Evolutionary conservation across 2,113 vertebrate species (phyloP), one percentile per base, ranked within the genome.

Genomic region (Xyliphius kryptos): DNA sequence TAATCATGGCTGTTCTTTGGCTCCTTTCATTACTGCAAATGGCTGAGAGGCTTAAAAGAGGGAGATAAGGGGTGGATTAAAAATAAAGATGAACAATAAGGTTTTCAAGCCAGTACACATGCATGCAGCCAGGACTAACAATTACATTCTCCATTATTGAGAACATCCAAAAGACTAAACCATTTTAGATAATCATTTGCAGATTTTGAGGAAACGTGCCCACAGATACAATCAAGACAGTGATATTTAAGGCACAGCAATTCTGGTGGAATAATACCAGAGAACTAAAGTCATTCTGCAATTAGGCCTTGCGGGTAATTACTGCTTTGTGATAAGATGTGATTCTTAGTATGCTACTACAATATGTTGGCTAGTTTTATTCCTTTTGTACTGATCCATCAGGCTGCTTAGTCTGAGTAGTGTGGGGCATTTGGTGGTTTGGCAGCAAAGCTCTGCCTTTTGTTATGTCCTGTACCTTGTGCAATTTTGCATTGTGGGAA

Each of bases 101-200:
- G n/a, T n/a, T n/a, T n/a, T n/a, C n/a, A n/a, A n/a, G n/a, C n/a
- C n/a, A n/a, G n/a, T n/a, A n/a, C n/a, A n/a, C n/a, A n/a, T n/a
- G n/a, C n/a, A n/a, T n/a, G n/a, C n/a, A n/a, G n/a, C n/a, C 20
- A 48, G 60, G 41, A 41, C 20, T 63, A 49, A 38, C 56, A 53
- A 49, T 12, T 17, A 50, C 55, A 67, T n/a, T n/a, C n/a, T n/a
- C n/a, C n/a, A n/a, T n/a, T n/a, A n/a, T n/a, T n/a, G n/a, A n/a
- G n/a, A n/a, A n/a, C n/a, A n/a, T n/a, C n/a, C n/a, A n/a, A n/a
- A n/a, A n/a, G n/a, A n/a, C n/a, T n/a, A n/a, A n/a, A n/a, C n/a
- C n/a, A 63, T 68, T 73, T 62, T 2, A 1, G 68, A 67, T 67
- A 74, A 74, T 64, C 63, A 55, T 60, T 72, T 21, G 37, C 75